These are phyloP conservation scores for Cyclopterus lumpus DNA, from an alignment of 2,797 vertebrate genomes.

Conservation along the genomic window DNA sequence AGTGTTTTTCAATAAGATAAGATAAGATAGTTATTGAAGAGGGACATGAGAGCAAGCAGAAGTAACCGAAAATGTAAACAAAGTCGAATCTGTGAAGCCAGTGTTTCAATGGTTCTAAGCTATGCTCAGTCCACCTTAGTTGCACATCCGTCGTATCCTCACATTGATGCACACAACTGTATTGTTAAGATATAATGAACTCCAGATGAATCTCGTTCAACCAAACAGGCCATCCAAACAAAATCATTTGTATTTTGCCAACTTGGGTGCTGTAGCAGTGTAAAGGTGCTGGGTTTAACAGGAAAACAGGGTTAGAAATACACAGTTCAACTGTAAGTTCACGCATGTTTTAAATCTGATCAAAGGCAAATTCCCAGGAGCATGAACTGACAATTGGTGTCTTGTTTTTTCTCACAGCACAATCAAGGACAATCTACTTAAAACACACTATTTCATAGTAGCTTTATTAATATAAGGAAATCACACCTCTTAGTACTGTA, in stretches of 20 bases:
- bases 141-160: slow-evolving; percentile 22
- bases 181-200: slow-evolving; percentile 29
- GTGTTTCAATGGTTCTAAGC: not conserved
- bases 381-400: not conserved
- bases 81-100: slow-evolving; percentile 15
- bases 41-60: slow-evolving; percentile 5
- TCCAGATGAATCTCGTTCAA: slow-evolving; percentile 16
- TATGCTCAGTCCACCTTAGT: slow-evolving; percentile 2
- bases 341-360: not conserved
- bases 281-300: slow-evolving; percentile 13
- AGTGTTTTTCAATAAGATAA: slow-evolving; percentile 1
- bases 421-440: not conserved
- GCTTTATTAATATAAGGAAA: not conserved
- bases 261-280: not conserved
- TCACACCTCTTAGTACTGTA: not conserved
- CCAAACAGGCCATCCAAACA: slow-evolving; percentile 1
- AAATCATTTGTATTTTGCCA: not conserved
- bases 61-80: not conserved
- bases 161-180: slow-evolving; percentile 12
- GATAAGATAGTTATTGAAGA: not conserved
- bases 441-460: not conserved
- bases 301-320: not conserved
- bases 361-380: not conserved
- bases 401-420: slow-evolving; percentile 2
- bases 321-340: not conserved